Base-by-base conservation (phyloP, 2,888 invertebrate genomes). In the Volucella inflata region DNA sequence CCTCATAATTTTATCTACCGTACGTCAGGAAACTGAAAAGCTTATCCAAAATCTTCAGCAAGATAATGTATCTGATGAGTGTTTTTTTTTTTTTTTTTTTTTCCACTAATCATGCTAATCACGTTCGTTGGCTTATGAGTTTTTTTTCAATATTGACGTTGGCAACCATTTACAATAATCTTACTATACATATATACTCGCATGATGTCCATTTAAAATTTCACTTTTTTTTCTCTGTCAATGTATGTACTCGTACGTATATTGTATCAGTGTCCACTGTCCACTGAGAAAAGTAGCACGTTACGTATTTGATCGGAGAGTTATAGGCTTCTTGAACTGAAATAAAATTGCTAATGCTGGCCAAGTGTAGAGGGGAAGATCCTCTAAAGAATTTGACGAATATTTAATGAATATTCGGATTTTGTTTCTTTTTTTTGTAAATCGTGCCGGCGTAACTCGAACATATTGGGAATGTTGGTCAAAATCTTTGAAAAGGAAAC, bases 371-470 rank as follows among this genome's bases (percentile, higher is more conserved):
- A 59, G 67, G 51, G 16, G 21, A 76, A 76, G 14, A 68, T 53
- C 53, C 68, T 76, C 60, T 6, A 44, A 68, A 51, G 67, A 76
- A 76, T 76, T 76, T 44, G 36, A 53, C 30, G 44, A 51, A 51
- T 60, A n/a, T 51, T 50, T 44, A 57, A 57, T 65, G 21, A 74
- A 51, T 44, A 8, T 30, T 6, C n/a, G 14, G 14, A 11, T 8
- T 48, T 44, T 17, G 11, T 21, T 48, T 67, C 57, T 59, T 42
- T 59, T 67, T 9, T n/a, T 51, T 51, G 36, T 40, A 30, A 65
- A 42, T 59, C 6, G 44, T n/a, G 16, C 12, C 42, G 51, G 48
- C 40, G 38, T 14, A 38, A 10, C 11, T 12, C 38, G 16, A 10
- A 12, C 42, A 36, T 16, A 6, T 53, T 62, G 8, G 17, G 30